Conservation (phyloP, 1,140 invertebrate genomes). For the Venturia canescens region DNA sequence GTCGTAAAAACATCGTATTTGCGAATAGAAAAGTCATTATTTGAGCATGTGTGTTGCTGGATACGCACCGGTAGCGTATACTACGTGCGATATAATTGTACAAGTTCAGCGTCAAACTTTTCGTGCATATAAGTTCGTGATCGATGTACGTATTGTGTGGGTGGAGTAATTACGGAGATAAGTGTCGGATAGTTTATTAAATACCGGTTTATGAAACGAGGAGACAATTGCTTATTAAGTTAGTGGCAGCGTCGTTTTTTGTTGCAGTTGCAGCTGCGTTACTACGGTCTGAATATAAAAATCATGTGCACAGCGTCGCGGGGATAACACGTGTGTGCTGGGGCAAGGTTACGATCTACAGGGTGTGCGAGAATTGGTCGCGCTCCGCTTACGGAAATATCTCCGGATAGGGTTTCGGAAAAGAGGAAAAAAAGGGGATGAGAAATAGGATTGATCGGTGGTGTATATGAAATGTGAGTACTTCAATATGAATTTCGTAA, state of each 20-base stretch:
- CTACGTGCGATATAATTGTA: neutral
- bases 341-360: neutral
- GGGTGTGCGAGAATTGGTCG: neutral
- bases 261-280: neutral
- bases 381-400: neutral
- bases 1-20: too few relatives aligned
- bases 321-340: neutral
- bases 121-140: neutral
- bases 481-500: neutral
- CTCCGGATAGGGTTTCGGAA: neutral
- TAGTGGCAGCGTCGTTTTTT: neutral
- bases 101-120: neutral
- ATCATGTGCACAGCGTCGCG: neutral
- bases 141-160: constrained; percentile 1
- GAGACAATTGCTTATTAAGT: neutral
- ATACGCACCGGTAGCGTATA: too few relatives aligned
- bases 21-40: too few relatives aligned
- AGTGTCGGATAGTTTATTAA: constrained; percentile 8
- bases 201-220: neutral
- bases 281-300: neutral
- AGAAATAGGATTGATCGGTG: neutral
- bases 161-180: neutral
- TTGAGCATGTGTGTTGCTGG: too few relatives aligned
- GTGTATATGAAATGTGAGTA: neutral
- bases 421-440: neutral